Evolutionary conservation across 2,113 vertebrate genomes (phyloP), one percentile per base, ranked within the genome.

Genomic region (Oreochromis spilurus): DNA sequence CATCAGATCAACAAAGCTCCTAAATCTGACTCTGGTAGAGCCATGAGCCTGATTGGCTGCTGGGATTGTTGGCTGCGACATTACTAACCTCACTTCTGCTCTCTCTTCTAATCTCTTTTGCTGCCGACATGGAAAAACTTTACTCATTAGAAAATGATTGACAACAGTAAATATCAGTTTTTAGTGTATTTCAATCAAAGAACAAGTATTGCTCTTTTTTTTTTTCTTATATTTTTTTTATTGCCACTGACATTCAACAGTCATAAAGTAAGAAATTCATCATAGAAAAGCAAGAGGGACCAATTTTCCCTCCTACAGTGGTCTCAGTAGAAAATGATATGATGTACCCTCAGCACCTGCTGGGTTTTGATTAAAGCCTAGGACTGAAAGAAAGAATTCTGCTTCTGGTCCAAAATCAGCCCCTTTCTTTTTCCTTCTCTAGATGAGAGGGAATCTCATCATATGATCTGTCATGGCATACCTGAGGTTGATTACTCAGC

Each of bases 211-310:
- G 10, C 29, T 79, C 31, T 34, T 14, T 8, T 2, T 14, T 8
- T 2, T 3, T 4, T 57, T 24, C 12, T 67, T 13, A 21, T 4
- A n/a, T 38, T 21, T 17, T n/a, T 67, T 62, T 9, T 75, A 12
- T 45, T 34, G 17, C 79, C 24, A 2, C 70, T 75, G 75, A 78
- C 79, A 85, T 89, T 85, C 83, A 62, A 9, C 43, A 54, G 17
- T 86, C 87, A 86, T 87, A 80, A 53, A 78, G 19, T 34, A 5
- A 79, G 40, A 77, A 72, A 86, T 81, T 80, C 53, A 81, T 83
- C 83, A 75, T 1, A 53, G 45, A 34, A 79, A 62, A 57, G n/a
- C 9, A 38, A 78, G 12, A 58, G 38, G 81, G 40, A 79, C 2
- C 24, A 21, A 55, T 83, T 43, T 50, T 45, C 45, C 72, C 72